Base-by-base conservation (phyloP, 1,140 invertebrate genomes). In the Episyrphus balteatus region DNA sequence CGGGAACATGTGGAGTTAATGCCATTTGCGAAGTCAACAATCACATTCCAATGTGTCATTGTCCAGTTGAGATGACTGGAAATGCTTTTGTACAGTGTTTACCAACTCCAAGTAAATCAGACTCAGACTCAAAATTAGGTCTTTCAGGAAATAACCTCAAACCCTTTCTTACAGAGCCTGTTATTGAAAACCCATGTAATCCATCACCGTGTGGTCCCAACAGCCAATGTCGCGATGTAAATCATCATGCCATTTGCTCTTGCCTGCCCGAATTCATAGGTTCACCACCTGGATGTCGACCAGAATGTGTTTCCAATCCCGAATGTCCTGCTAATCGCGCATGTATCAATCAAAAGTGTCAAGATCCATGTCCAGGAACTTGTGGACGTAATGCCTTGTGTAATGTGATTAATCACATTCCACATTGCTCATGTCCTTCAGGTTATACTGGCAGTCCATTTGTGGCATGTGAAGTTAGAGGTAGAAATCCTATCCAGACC, bases 191-290 rank as follows among this genome's bases (percentile, higher is more conserved):
- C 47, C 78, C 78, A 18, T 86, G 84, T 58, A 65, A 71, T 19
- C 82, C 82, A 32, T 80, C 80, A 11, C 82, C 83, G 7, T 86
- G 84, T 69, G 83, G 82, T 33, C 77, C 79, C 2, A 81, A 84
- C 61, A 75, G 81, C 33, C 66, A 79, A 56, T 86, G 83, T 57
- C 73, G 73, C 63, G 65, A 72, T 15, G 55, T 72, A 10, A 77
- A 77, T 42, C 73, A 77, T 48, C 66, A 72, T 42, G 77, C 81
- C 1, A 72, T 77, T 8, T 87, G 85, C 56, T 75, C 76, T 21
- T 89, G 86, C 59, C 62, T 80, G 38, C 68, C 75, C 26, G 76
- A 79, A 37, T 85, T 80, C 56, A 75, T 80, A 15, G 86, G 86
- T 38, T 68, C 76, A 21, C 81, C 86, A 9, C 84, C 84, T 1